Evolutionary conservation across 2,113 vertebrate genomes (phyloP).

Genomic region (Pterocles burchelli): DNA sequence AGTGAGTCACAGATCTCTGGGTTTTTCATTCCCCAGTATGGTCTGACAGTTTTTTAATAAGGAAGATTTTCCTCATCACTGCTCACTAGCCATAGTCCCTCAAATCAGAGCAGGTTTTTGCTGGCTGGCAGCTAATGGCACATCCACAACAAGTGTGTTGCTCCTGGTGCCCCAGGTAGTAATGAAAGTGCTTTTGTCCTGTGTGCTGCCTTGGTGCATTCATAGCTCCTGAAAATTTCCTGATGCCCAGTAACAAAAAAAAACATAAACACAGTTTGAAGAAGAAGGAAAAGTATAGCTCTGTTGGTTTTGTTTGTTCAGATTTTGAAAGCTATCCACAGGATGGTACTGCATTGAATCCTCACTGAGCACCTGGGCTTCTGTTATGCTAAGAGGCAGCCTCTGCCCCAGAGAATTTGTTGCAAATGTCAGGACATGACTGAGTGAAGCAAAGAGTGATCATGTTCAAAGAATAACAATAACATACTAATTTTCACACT

Average conservation of each 20-base stretch:
- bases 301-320: fast-evolving
- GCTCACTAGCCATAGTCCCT: neutral
- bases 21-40: neutral
- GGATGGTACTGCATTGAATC: neutral
- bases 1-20: fast-evolving
- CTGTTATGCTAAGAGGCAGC: neutral
- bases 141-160: neutral
- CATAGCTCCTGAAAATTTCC: neutral
- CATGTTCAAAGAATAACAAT: neutral
- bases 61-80: neutral
- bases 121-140: neutral
- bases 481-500: neutral
- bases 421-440: neutral
- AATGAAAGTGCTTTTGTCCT: neutral
- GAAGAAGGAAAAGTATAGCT: neutral
- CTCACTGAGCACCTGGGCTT: neutral
- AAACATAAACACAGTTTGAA: neutral
- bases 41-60: neutral
- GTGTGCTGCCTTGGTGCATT: neutral
- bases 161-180: neutral
- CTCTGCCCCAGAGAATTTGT: neutral
- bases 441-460: neutral
- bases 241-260: neutral
- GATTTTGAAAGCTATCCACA: neutral
- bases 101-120: neutral